A percentile compares a stretch with the other conserved stretches of the same genome.
Evolutionary conservation across 2,888 invertebrate species (phyloP).

Genomic region (Dilophus febrilis): DNA sequence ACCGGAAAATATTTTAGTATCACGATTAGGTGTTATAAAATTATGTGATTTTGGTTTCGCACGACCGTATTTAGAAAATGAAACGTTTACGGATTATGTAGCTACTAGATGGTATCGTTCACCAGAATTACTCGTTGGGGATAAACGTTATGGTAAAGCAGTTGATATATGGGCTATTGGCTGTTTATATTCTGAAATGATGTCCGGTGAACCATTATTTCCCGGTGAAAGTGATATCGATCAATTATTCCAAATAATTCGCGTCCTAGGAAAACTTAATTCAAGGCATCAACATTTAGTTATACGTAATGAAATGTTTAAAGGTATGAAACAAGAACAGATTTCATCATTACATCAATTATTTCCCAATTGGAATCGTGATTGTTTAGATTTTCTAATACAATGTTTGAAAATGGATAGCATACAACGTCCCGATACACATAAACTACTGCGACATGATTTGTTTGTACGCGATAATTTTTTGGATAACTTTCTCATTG

Average conservation of each 20-base stretch:
- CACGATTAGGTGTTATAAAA: slow-evolving; percentile 63
- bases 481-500: slow-evolving; percentile 45
- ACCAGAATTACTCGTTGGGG: slow-evolving; percentile 70
- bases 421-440: slow-evolving; percentile 39
- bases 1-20: slow-evolving; percentile 76
- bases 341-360: slow-evolving; percentile 21
- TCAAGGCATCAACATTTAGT: slow-evolving; percentile 31
- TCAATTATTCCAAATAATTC: slow-evolving; percentile 66
- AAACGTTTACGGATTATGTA: slow-evolving; percentile 77
- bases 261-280: slow-evolving; percentile 49
- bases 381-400: slow-evolving; percentile 30
- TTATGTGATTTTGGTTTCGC: slow-evolving; percentile 87
- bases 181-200: slow-evolving; percentile 69
- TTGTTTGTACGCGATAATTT: slow-evolving; percentile 52
- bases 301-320: slow-evolving; percentile 29
- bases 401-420: slow-evolving; percentile 46
- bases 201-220: slow-evolving; percentile 62
- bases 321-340: slow-evolving; percentile 25
- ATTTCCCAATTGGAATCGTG: slow-evolving; percentile 30
- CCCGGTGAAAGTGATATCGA: slow-evolving; percentile 84
- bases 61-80: slow-evolving; percentile 51
- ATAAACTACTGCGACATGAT: slow-evolving; percentile 43
- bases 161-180: slow-evolving; percentile 84
- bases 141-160: slow-evolving; percentile 50
- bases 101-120: slow-evolving; percentile 77